Evolutionary conservation across 2,113 vertebrate genomes (phyloP), one percentile per base, ranked within the genome.

Genomic region (Connochaetes taurinus): DNA sequence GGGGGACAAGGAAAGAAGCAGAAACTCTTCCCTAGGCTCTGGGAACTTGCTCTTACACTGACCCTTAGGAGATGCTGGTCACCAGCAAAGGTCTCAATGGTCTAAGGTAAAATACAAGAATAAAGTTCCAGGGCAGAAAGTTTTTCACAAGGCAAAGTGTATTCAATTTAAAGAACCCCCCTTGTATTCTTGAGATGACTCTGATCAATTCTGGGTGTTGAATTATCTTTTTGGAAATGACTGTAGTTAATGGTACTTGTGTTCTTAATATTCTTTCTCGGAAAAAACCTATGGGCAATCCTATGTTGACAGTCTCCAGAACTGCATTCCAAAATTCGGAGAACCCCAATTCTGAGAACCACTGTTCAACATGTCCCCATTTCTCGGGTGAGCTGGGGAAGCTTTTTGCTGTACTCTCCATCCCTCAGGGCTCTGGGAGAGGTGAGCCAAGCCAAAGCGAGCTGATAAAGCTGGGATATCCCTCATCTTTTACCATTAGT

Each of bases 151-250:
- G 87, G 43, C 50, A 64, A 94, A 90, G 76, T n/a, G 10, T 80
- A 52, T 81, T 88, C 58, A 17, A 23, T 21, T 76, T 82, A 81
- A 94, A 94, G 80, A 89, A 40, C 19, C 29, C 33, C 6, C 0
- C 78, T 64, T 74, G 67, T 45, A 74, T 64, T 76, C n/a, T 86
- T 58, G 58, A 95, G 52, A 52, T 74, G 80, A 53, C 17, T 55
- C 60, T 82, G 60, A 33, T 74, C 36, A 5, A 17, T 53, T 94
- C 67, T 74, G 25, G 52, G 27, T 53, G 31, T 52, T 81, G 82
- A 90, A 74, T 36, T 95, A 21, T 90, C 64, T 64, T 90, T 97
- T 90, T 57, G 58, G 71, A 90, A 97, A 80, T 67, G 43, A 85
- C 25, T 88, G 6, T 23, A 91, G 40, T 43, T 50, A 86, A 8